Percentiles rank a stretch among this genome's conserved stretches.
These are phyloP conservation scores for Volucella inflata DNA, from an alignment of 2,888 invertebrate genomes.

Conservation along the genomic window DNA sequence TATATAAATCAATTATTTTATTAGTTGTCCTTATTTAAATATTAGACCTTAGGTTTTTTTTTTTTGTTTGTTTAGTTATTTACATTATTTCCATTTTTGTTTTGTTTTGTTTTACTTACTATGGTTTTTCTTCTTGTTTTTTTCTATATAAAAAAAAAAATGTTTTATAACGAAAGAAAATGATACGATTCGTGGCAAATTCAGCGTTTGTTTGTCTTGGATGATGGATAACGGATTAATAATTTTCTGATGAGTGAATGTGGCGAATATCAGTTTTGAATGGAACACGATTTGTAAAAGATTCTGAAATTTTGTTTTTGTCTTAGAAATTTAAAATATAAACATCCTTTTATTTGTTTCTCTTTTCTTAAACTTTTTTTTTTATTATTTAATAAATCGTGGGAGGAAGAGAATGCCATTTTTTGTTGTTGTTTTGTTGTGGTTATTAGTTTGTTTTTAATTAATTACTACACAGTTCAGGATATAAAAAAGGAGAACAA, in stretches of 20 bases:
- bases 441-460: constrained; percentile 17
- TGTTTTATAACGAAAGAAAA: constrained; percentile 26
- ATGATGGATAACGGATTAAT: constrained; percentile 14
- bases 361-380: constrained; percentile 47
- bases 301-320: not conserved
- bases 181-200: constrained; percentile 14
- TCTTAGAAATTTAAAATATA: constrained; percentile 34
- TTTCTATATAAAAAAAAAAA: constrained; percentile 25
- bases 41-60: constrained; percentile 47
- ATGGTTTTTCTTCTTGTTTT: constrained; percentile 38
- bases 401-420: constrained; percentile 65
- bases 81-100: constrained; percentile 61
- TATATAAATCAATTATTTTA: constrained; percentile 69
- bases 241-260: constrained; percentile 17
- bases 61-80: constrained; percentile 56
- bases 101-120: constrained; percentile 59
- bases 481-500: constrained; percentile 45
- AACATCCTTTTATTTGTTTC: constrained; percentile 53
- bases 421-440: constrained; percentile 32
- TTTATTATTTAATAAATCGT: constrained; percentile 67
- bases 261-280: constrained; percentile 31
- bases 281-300: not conserved
- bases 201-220: not conserved
- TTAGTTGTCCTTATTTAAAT: constrained; percentile 49
- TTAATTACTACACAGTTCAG: constrained; percentile 65